Conservation (phyloP, 2,113 vertebrate genomes). For the Puffinus mauretanicus region DNA sequence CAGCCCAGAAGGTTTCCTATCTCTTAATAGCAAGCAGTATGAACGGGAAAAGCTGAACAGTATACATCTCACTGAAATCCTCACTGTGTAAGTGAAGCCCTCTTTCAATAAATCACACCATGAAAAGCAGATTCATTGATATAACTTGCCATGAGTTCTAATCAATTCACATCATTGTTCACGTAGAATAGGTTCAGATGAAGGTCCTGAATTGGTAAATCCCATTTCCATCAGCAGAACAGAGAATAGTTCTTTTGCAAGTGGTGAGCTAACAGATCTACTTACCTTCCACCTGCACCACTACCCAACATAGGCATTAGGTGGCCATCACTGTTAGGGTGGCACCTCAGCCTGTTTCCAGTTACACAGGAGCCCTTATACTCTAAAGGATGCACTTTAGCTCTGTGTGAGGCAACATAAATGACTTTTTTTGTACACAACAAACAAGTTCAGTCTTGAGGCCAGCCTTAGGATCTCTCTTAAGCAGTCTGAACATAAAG, state of each 20-base stretch:
- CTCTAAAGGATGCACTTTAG: not conserved
- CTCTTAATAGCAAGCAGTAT: not conserved
- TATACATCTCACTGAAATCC: not conserved
- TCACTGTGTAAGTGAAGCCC: not conserved
- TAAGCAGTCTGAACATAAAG: not conserved
- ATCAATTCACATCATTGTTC: not conserved
- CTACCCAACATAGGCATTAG: fast-evolving
- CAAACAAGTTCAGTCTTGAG: not conserved
- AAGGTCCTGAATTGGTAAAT: not conserved
- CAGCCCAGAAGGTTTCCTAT: not conserved
- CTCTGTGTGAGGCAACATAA: not conserved
- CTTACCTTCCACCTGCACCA: not conserved
- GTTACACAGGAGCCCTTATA: not conserved
- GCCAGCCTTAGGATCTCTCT: not conserved
- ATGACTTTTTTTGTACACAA: fast-evolving
- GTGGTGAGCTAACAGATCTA: not conserved
- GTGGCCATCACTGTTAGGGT: fast-evolving
- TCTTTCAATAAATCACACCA: not conserved
- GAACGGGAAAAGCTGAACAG: not conserved
- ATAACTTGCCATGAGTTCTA: not conserved
- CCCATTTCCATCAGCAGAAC: not conserved
- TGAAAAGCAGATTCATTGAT: not conserved
- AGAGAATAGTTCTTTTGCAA: not conserved
- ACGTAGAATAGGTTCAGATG: fast-evolving
- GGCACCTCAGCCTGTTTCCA: not conserved